These are phyloP conservation scores for Arvicanthis niloticus DNA, from an alignment of 2,113 vertebrate species.

Conservation along the genomic window DNA sequence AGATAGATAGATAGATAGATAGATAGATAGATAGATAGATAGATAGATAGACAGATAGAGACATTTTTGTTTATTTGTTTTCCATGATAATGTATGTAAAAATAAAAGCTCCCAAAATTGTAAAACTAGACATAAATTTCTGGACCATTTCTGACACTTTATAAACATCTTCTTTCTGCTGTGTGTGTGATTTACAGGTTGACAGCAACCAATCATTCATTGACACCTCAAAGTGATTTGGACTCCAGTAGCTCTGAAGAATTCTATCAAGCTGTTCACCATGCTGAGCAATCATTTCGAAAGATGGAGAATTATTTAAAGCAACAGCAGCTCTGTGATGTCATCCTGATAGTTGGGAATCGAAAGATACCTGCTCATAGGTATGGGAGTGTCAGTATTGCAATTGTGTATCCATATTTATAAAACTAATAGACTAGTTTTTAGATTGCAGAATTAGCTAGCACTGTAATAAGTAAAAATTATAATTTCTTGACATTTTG, in stretches of 20 bases:
- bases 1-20: too few relatives aligned
- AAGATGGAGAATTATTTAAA: slow-evolving; percentile 91
- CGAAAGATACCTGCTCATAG: slow-evolving; percentile 91
- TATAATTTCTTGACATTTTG: neutral
- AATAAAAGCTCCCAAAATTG: neutral
- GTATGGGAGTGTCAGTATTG: slow-evolving; percentile 74
- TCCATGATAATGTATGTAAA: slow-evolving; percentile 20
- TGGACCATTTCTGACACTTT: neutral
- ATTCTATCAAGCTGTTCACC: slow-evolving; percentile 90
- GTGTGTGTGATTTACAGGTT: slow-evolving; percentile 82
- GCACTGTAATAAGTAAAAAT: neutral
- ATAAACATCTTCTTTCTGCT: neutral
- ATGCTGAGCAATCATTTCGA: slow-evolving; percentile 89
- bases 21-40: too few relatives aligned
- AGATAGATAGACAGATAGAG: too few relatives aligned
- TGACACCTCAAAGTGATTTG: slow-evolving; percentile 86
- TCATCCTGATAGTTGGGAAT: slow-evolving; percentile 89
- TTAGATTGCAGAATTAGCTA: neutral
- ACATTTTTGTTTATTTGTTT: neutral
- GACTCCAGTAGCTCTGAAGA: slow-evolving; percentile 88
- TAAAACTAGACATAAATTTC: slow-evolving; percentile 11
- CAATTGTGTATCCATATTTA: neutral
- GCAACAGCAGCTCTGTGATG: slow-evolving; percentile 90
- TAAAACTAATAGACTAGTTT: neutral
- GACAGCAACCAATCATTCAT: slow-evolving; percentile 79